Base-by-base conservation (phyloP, 1,140 invertebrate genomes). In the Limonius californicus region DNA sequence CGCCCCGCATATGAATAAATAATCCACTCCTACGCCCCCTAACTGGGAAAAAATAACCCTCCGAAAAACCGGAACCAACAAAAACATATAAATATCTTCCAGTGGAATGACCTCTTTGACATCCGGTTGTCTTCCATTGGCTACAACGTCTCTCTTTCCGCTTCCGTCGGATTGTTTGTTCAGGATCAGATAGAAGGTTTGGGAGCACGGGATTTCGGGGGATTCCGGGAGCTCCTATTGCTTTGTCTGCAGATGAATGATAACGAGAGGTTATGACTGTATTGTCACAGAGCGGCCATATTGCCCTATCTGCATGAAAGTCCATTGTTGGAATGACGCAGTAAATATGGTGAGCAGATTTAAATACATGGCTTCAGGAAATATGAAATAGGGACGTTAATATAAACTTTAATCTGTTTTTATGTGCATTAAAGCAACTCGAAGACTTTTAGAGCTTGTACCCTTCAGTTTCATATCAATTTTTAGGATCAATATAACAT, bases 1-100 rank as follows among this genome's bases (percentile, higher is more conserved):
- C 23, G 9, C 23, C 23, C 23, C 23, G 23, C 23, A 50, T 21
- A 50, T 50, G 20, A 50, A 69, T 69, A 69, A 70, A 67, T 69
- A 67, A 67, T 50, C 56, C 59, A 60, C 63, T 59, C 62, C 68
- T 60, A 64, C 59, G 21, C n/a, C 45, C 57, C 64, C 62, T 45
- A 50, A 57, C 47, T 59, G 65, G 56, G 59, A 68, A 68, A 69
- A 70, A 70, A 62, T 61, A 64, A 65, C 68, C 68, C 68, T 69
- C 61, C 59, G 42, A 58, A 42, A 20, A 45, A 50, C 42, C 60
- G 61, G 63, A 66, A 64, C 66, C 45, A 60, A 61, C 66, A 57
- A 67, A 68, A 70, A 70, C 64, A 68, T 70, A 70, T 70, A 70
- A 70, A 70, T 70, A 70, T 68, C 68, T 70, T 70, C 68, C 68